Evolutionary conservation across 2,888 invertebrate species (phyloP), one percentile per base, ranked within the genome.

Genomic region (Lasioglossum malachurum): DNA sequence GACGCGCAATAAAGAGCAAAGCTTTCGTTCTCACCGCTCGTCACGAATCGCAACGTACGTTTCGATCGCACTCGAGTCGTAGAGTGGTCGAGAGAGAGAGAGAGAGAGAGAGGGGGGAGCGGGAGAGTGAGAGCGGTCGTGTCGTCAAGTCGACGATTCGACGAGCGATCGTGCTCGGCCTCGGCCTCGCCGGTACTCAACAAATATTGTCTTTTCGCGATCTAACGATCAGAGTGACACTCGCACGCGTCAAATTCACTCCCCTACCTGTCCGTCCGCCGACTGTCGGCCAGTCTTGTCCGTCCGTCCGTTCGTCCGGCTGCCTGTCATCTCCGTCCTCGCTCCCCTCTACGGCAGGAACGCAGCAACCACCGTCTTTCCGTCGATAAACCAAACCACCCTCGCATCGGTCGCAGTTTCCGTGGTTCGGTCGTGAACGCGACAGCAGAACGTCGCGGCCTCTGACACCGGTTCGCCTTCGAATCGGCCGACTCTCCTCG

Each of bases 171-270:
- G 60, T 41, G 72, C 27, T 38, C 78, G 75, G 77, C 41, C 85
- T 84, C 78, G 75, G 77, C 41, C 85, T 83, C 86, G 90, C 84
- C 88, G 79, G 83, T 77, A 84, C 75, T 88, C 82, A 87, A 80
- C 84, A 93, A 93, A 93, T 93, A 93, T 93, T 93, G 83, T 91
- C 84, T 57, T 82, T 78, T 75, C 86, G 87, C 88, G 89, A 86
- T 86, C 75, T 87, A 90, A 90, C 92, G 78, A 86, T 86, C 82
- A n/a, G 78, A 85, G 78, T 83, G 88, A 83, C 91, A 86, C 82
- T 78, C 78, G 53, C 38, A 57, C 80, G 75, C 72, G 71, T 78
- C 82, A 75, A 83, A 57, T 64, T 16, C 41, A 16, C 67, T 69
- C 81, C 49, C 49, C 67, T n/a, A 53, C 57, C 38, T 53, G 78